phyloP scores from a whole-genome alignment of 2,113 vertebrate genomes.

The Otis tarda region DNA sequence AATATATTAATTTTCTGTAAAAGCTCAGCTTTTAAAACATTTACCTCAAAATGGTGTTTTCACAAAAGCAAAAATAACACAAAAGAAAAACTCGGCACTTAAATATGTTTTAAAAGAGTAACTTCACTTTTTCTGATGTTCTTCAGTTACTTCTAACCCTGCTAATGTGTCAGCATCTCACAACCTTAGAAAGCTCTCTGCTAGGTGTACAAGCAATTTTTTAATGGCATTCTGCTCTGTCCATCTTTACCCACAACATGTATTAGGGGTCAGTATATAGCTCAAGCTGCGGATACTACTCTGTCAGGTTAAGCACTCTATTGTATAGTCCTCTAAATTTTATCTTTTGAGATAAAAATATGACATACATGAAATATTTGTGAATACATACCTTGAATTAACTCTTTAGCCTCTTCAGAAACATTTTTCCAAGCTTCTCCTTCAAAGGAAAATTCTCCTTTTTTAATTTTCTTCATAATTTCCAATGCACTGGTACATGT shows the following conservation, averaged over 20 bases:
- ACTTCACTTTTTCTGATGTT: background rate
- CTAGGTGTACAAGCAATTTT: background rate
- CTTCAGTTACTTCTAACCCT: background rate
- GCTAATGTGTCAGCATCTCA: background rate
- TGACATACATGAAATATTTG: background rate
- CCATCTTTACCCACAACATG: background rate
- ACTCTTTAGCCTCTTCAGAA: constrained; percentile 94
- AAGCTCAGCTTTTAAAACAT: background rate
- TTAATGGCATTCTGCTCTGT: background rate
- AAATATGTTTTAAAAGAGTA: background rate
- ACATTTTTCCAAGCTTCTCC: constrained; percentile 97
- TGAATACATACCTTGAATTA: constrained; percentile 87
- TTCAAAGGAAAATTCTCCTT: constrained; percentile 96
- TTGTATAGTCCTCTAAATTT: background rate
- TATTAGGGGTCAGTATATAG: background rate
- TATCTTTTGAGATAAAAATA: background rate
- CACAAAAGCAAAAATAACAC: background rate
- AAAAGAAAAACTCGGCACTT: background rate
- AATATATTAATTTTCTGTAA: background rate
- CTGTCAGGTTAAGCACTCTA: background rate
- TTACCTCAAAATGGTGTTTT: background rate
- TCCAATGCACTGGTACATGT: constrained; percentile 91
- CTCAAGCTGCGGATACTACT: background rate
- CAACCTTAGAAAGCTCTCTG: background rate
- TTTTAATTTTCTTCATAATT: constrained; percentile 98